Evolutionary conservation across 2,797 vertebrate genomes (phyloP).

Genomic region (Tympanoctomys barrerae): DNA sequence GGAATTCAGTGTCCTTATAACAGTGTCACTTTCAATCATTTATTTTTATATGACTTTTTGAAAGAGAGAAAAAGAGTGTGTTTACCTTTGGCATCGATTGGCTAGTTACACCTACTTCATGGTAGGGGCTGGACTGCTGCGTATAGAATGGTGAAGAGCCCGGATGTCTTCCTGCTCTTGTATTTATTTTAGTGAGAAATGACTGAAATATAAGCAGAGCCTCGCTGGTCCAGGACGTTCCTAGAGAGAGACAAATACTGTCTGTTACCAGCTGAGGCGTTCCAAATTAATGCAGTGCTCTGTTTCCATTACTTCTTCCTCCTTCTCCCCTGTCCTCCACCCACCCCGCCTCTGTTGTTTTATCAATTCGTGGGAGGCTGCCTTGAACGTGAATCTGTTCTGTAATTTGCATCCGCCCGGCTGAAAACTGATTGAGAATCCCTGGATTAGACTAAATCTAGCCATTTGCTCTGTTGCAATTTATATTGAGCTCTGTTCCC

Average conservation of each 20-base stretch:
- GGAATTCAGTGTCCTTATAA: not conserved
- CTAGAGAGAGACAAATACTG: not conserved
- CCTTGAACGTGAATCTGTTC: not conserved
- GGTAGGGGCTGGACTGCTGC: not conserved
- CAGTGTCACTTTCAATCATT: constrained; percentile 6
- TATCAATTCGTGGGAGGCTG: not conserved
- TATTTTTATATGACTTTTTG: constrained; percentile 36
- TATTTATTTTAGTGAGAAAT: constrained; percentile 13
- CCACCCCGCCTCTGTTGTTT: not conserved
- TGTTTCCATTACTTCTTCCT: not conserved
- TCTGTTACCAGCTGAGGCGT: not conserved
- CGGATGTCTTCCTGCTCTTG: not conserved
- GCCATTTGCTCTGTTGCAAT: constrained; percentile 56
- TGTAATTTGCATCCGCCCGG: constrained; percentile 37
- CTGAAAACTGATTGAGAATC: constrained; percentile 68
- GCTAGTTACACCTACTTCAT: not conserved
- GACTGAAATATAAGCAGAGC: not conserved
- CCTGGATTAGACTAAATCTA: constrained; percentile 73
- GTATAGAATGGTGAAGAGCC: not conserved
- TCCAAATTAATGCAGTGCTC: not conserved
- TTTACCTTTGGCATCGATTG: not conserved
- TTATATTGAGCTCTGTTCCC: constrained; percentile 42
- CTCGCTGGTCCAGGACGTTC: not conserved
- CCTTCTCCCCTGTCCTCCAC: not conserved
- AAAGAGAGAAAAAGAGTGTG: constrained; percentile 10